A percentile compares a stretch with the other conserved stretches of the same genome.
phyloP scores from a whole-genome alignment of 2,888 invertebrate genomes.

The Panzeria rudis region DNA sequence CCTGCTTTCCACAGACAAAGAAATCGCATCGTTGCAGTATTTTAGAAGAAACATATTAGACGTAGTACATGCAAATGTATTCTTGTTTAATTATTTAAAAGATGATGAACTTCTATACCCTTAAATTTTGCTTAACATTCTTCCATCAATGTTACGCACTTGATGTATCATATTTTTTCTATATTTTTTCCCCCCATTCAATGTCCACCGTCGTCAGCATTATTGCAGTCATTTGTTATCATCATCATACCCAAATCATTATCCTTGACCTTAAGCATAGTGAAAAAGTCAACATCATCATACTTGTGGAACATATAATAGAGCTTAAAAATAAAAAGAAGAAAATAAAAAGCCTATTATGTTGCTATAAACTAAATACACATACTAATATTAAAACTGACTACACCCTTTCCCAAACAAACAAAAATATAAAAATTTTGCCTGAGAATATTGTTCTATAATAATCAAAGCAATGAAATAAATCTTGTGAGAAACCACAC shows the following conservation, averaged over 20 bases:
- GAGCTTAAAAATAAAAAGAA: slow-evolving; percentile 18
- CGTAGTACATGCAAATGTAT: too few relatives aligned
- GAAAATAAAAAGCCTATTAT: slow-evolving; percentile 56
- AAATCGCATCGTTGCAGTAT: too few relatives aligned
- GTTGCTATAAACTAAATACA: slow-evolving; percentile 56
- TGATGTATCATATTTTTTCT: not conserved
- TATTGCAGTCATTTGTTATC: slow-evolving; percentile 37
- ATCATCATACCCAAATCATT: slow-evolving; percentile 62
- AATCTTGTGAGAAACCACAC: too few relatives aligned
- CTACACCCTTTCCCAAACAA: slow-evolving; percentile 24
- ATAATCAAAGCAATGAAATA: too few relatives aligned
- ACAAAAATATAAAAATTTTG: not conserved
- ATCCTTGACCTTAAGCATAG: slow-evolving; percentile 68
- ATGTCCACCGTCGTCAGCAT: slow-evolving; percentile 39
- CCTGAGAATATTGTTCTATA: too few relatives aligned
- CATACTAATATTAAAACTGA: slow-evolving; percentile 21
- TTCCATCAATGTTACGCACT: not conserved
- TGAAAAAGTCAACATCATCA: slow-evolving; percentile 68
- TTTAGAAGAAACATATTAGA: too few relatives aligned
- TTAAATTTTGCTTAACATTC: not conserved
- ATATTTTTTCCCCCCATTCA: slow-evolving; percentile 21
- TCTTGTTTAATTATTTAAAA: too few relatives aligned
- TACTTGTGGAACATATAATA: slow-evolving; percentile 24
- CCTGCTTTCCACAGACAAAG: too few relatives aligned
- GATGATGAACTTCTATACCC: too few relatives aligned